phyloP scores from a whole-genome alignment of 1,140 invertebrate species.

The Sarcophaga peregrina region DNA sequence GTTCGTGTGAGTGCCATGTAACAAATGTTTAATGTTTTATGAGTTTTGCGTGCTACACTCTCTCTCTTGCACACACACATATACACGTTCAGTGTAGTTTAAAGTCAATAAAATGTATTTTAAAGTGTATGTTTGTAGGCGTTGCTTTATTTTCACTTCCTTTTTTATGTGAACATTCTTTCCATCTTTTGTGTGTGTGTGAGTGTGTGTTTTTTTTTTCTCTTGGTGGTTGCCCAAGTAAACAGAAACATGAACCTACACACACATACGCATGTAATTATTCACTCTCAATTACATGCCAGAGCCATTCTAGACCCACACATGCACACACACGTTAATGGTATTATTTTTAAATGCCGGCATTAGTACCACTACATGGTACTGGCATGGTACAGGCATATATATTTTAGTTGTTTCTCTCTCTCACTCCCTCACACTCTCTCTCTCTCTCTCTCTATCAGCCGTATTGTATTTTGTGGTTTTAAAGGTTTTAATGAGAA shows the following conservation, averaged over 20 bases:
- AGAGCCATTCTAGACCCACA: no score
- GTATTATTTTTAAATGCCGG: background rate
- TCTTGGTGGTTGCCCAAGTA: slow-evolving; percentile 3
- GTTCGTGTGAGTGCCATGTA: background rate
- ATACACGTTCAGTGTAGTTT: background rate
- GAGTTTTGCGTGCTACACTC: slow-evolving; percentile 40
- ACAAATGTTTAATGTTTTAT: slow-evolving; percentile 42
- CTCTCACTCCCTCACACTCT: no score
- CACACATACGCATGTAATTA: background rate
- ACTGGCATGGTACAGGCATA: background rate
- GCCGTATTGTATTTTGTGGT: slow-evolving; percentile 44
- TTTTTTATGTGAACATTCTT: background rate
- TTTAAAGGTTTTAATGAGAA: slow-evolving; percentile 47
- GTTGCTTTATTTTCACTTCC: background rate
- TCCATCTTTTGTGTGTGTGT: background rate
- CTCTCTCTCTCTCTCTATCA: no score
- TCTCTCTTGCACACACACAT: background rate
- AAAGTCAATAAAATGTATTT: background rate
- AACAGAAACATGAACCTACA: background rate
- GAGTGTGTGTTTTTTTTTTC: background rate
- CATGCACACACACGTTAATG: background rate
- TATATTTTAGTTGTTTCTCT: slow-evolving; percentile 7
- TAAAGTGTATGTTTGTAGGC: slow-evolving; percentile 29
- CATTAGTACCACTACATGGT: slow-evolving; percentile 6
- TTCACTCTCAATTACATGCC: no score